These are phyloP conservation scores for Drosophila leontia DNA, from an alignment of 1,140 invertebrate genomes.

Conservation along the genomic window DNA sequence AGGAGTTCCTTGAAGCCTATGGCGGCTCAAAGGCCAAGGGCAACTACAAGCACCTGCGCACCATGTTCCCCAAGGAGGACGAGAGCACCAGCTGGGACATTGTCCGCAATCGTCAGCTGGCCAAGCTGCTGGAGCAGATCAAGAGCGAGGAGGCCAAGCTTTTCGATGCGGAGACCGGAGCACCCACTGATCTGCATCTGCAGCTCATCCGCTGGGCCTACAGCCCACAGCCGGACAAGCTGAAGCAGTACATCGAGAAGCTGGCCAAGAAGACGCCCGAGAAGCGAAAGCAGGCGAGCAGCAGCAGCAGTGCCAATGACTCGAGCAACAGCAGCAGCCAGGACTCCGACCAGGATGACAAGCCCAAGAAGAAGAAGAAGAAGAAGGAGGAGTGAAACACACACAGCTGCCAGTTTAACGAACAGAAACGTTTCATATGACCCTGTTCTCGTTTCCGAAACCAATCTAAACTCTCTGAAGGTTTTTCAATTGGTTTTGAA, in stretches of 20 bases:
- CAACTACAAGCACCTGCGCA: slow-evolving; percentile 88
- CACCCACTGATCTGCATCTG: slow-evolving; percentile 87
- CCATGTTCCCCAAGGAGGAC: slow-evolving; percentile 86
- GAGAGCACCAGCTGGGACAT: slow-evolving; percentile 88
- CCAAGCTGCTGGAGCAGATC: slow-evolving; percentile 86
- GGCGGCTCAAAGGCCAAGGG: slow-evolving; percentile 86
- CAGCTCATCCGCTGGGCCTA: slow-evolving; percentile 88
- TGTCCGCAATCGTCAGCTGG: slow-evolving; percentile 87
- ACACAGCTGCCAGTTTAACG: slow-evolving; percentile 52
- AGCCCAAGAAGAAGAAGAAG: slow-evolving; percentile 78
- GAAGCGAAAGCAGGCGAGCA: slow-evolving; percentile 72
- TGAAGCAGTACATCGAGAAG: slow-evolving; percentile 81
- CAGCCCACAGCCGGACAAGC: slow-evolving; percentile 86
- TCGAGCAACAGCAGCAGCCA: slow-evolving; percentile 40
- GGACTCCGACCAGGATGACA: slow-evolving; percentile 52
- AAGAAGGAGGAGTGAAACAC: slow-evolving; percentile 41
- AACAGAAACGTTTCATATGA: slow-evolving; percentile 70
- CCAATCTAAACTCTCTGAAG: neutral
- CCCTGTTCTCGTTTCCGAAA: slow-evolving; percentile 7
- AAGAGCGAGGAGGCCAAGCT: slow-evolving; percentile 85
- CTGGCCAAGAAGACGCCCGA: slow-evolving; percentile 62
- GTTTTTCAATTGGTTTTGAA: neutral
- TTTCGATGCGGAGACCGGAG: slow-evolving; percentile 86
- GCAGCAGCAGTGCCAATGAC: slow-evolving; percentile 56
- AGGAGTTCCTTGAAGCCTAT: slow-evolving; percentile 72